Base-by-base conservation (phyloP, 2,888 invertebrate genomes). In the Caenorhabditis macrosperma region DNA sequence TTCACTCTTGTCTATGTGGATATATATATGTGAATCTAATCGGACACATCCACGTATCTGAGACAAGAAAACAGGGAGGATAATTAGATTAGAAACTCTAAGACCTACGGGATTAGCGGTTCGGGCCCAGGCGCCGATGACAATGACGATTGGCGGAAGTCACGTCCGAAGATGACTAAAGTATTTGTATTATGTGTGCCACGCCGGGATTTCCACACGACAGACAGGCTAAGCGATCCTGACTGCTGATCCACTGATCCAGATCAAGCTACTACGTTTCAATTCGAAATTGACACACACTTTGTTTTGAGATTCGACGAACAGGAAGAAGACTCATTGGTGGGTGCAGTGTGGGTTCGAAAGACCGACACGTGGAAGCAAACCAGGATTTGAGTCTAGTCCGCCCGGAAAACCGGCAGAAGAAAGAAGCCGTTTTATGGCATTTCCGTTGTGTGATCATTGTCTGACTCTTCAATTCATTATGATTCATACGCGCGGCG, bases 181-280 rank as follows among this genome's bases (percentile, higher is more conserved):
- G 59, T 59, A 48, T 44, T 68, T 68, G 48, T 20, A n/a, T n/a
- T n/a, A n/a, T 6, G 12, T 41, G 30, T 66, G 52, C 54, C 52
- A 55, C 54, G 54, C 41, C 2, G 17, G 46, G 55, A 55, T 55
- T 67, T 67, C 22, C 55, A 55, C 57, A 68, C 57, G 57, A 57
- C 57, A 68, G 68, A 68, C 68, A 17, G 57, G 68, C 68, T 68
- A 46, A 67, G 33, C 12, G 44, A 67, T 67, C 66, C 66, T 55
- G 52, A 46, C 66, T 55, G 46, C 44, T 67, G 55, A 67, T 55
- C 66, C 55, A 55, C 44, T 67, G 55, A 67, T 55, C 66, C 66
- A 54, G 66, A 67, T 67, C 66, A 67, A 67, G 66, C 44, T 67
- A n/a, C 66, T 54, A 54, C 66, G 54, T 66, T 66, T 54, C 54